These are phyloP conservation scores for Philotrypesis tridentata DNA, from an alignment of 1,140 invertebrate species.

Conservation along the genomic window DNA sequence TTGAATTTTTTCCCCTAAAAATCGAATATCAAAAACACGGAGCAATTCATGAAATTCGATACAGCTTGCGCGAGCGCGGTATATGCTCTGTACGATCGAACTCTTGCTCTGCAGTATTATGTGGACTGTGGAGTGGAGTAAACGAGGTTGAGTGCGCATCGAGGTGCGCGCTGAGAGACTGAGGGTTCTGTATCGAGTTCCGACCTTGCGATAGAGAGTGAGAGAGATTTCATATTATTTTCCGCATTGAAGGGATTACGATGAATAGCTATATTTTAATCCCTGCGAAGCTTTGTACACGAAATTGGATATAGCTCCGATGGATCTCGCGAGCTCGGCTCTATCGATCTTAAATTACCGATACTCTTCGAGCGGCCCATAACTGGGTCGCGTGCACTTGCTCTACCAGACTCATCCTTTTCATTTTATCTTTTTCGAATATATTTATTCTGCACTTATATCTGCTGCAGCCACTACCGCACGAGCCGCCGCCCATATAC, in stretches of 20 bases:
- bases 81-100: neutral
- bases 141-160: slow-evolving; percentile 27
- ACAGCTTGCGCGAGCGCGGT: slow-evolving; percentile 57
- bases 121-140: no score
- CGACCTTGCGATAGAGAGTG: neutral
- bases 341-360: slow-evolving; percentile 73
- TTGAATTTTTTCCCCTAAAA: slow-evolving; percentile 49
- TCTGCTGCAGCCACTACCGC: no score
- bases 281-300: slow-evolving; percentile 55
- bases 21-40: slow-evolving; percentile 69
- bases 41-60: slow-evolving; percentile 70
- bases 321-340: slow-evolving; percentile 57
- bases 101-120: neutral
- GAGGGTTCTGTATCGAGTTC: slow-evolving; percentile 65
- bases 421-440: slow-evolving; percentile 32
- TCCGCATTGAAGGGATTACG: slow-evolving; percentile 67
- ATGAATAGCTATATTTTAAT: slow-evolving; percentile 71
- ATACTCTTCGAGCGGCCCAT: slow-evolving; percentile 15
- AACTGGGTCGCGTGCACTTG: slow-evolving; percentile 39
- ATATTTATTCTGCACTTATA: slow-evolving; percentile 27
- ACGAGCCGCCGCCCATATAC: no score
- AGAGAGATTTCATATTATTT: slow-evolving; percentile 68
- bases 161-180: slow-evolving; percentile 56
- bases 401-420: slow-evolving; percentile 8
- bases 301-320: slow-evolving; percentile 70